These are phyloP conservation scores for Pseudomugil gertrudae DNA, from an alignment of 2,797 vertebrate genomes.

Conservation along the genomic window DNA sequence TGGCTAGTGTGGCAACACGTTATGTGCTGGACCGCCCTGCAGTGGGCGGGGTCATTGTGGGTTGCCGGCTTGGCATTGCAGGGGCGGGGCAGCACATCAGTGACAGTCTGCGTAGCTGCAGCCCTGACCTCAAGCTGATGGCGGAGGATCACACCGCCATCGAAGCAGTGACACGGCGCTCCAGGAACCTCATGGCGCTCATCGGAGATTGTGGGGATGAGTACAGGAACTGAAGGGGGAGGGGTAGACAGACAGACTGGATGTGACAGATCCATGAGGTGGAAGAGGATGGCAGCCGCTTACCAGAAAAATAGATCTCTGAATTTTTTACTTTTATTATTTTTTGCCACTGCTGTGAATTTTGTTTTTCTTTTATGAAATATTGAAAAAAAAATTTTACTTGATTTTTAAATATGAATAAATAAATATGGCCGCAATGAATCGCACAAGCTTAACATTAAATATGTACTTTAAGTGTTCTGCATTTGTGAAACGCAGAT, in stretches of 20 bases:
- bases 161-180: slow-evolving; percentile 41
- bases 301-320: background rate
- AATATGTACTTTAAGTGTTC: background rate
- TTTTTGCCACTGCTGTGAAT: fast-evolving
- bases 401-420: background rate
- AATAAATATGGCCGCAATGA: slow-evolving; percentile 1
- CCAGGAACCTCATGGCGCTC: slow-evolving; percentile 49
- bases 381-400: background rate
- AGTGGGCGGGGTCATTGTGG: slow-evolving; percentile 67
- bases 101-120: slow-evolving; percentile 64
- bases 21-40: slow-evolving; percentile 63
- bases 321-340: background rate
- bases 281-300: slow-evolving; percentile 1
- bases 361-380: background rate
- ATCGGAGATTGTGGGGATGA: slow-evolving; percentile 66
- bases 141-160: slow-evolving; percentile 49
- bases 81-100: slow-evolving; percentile 61
- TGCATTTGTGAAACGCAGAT: background rate
- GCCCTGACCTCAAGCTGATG: slow-evolving; percentile 47
- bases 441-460: background rate
- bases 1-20: slow-evolving; percentile 60
- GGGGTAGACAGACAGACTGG: slow-evolving; percentile 23
- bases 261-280: slow-evolving; percentile 28
- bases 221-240: slow-evolving; percentile 54
- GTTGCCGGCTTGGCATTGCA: slow-evolving; percentile 59